Evolutionary conservation across 2,797 vertebrate genomes (phyloP).

Genomic region (Channa striata): DNA sequence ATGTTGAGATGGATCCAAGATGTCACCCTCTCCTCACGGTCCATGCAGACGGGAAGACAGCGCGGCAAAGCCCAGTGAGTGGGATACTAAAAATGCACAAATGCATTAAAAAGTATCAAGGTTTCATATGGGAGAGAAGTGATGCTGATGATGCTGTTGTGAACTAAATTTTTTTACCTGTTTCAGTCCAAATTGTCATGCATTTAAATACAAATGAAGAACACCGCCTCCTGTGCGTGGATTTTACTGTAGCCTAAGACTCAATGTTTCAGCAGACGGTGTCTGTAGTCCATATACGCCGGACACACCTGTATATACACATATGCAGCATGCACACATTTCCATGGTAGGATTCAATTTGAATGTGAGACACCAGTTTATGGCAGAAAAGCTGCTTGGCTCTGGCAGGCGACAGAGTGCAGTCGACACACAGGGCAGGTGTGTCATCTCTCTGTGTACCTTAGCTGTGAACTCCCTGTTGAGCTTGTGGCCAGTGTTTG

Average conservation of each 20-base stretch:
- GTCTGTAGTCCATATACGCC: background rate
- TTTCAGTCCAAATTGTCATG: too few relatives aligned
- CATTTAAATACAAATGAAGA: too few relatives aligned
- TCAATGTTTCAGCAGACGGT: background rate
- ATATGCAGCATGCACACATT: background rate
- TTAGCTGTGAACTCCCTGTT: constrained; percentile 24
- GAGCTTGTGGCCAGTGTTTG: constrained; percentile 30
- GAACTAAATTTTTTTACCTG: too few relatives aligned
- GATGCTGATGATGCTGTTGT: too few relatives aligned
- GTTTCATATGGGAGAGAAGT: too few relatives aligned
- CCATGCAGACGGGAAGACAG: too few relatives aligned
- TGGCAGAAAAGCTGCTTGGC: constrained; percentile 19
- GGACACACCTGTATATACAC: background rate
- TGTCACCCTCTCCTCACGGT: too few relatives aligned
- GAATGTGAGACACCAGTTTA: constrained; percentile 18
- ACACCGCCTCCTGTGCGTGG: background rate
- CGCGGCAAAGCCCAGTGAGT: too few relatives aligned
- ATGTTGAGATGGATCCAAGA: too few relatives aligned
- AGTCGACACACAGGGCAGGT: constrained; percentile 42
- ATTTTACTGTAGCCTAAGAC: background rate
- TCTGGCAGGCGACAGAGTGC: constrained; percentile 29
- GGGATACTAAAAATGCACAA: too few relatives aligned
- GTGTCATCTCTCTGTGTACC: constrained; percentile 41
- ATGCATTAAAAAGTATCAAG: too few relatives aligned
- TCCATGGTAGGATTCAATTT: constrained; percentile 10